Conservation (phyloP, 2,888 invertebrate species). For the Noctua janthe region DNA sequence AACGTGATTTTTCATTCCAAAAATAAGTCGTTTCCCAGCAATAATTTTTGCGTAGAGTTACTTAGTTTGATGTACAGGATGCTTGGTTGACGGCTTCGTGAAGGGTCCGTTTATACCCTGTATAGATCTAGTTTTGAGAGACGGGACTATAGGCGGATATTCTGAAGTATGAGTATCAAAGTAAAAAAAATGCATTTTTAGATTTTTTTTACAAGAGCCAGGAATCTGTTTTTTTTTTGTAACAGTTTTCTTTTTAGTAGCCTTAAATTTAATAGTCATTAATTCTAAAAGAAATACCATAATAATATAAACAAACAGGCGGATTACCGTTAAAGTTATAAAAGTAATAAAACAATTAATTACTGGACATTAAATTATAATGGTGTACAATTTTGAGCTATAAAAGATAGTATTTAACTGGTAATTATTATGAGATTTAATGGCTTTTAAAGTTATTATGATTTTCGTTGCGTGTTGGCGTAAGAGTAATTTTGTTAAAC, state of each 20-base stretch:
- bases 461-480: not conserved
- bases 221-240: not conserved
- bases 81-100: too few relatives aligned
- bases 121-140: too few relatives aligned
- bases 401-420: constrained; percentile 24
- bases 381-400: constrained; percentile 14
- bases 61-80: too few relatives aligned
- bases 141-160: too few relatives aligned
- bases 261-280: not conserved
- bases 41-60: too few relatives aligned
- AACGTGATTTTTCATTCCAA: too few relatives aligned
- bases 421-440: constrained; percentile 29
- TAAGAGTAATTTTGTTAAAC: not conserved
- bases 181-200: too few relatives aligned
- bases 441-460: constrained; percentile 7
- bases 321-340: not conserved
- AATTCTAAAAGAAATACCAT: not conserved
- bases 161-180: too few relatives aligned
- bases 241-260: not conserved
- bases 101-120: too few relatives aligned
- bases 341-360: constrained; percentile 25
- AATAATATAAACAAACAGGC: not conserved
- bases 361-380: constrained; percentile 14
- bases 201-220: not conserved
- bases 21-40: too few relatives aligned